phyloP scores from a whole-genome alignment of 1,140 invertebrate species.

The Heliothis subflexa region DNA sequence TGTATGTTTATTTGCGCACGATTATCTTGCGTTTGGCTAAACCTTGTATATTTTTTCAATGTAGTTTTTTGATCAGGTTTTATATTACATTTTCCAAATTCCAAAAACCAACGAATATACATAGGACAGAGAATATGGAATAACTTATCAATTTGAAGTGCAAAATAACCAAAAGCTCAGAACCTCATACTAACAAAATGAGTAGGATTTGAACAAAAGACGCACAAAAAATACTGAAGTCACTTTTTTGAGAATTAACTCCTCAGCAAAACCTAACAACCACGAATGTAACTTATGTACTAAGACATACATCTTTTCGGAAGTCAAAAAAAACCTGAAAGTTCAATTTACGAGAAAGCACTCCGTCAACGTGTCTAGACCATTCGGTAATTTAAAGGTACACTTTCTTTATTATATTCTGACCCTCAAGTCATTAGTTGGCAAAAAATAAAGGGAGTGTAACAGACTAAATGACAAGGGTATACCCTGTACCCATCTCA shows the following conservation, averaged over 20 bases:
- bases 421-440: conserved; percentile 43
- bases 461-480: conserved; percentile 48
- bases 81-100: too few relatives aligned
- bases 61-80: too few relatives aligned
- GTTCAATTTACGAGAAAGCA: conserved; percentile 35
- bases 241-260: neutral
- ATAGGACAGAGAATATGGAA: too few relatives aligned
- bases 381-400: conserved; percentile 33
- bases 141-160: too few relatives aligned
- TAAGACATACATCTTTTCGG: conserved; percentile 19
- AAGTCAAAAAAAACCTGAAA: conserved; percentile 2
- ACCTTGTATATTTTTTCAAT: too few relatives aligned
- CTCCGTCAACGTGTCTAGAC: conserved; percentile 39
- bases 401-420: conserved; percentile 28
- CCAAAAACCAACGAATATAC: too few relatives aligned
- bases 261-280: neutral
- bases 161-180: too few relatives aligned
- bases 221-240: neutral
- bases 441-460: conserved; percentile 46
- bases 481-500: conserved; percentile 39
- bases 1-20: too few relatives aligned
- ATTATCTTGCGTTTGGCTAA: too few relatives aligned
- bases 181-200: neutral
- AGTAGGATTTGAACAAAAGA: neutral
- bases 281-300: neutral